Conservation (phyloP, 2,113 vertebrate species). For the Tenrec ecaudatus region DNA sequence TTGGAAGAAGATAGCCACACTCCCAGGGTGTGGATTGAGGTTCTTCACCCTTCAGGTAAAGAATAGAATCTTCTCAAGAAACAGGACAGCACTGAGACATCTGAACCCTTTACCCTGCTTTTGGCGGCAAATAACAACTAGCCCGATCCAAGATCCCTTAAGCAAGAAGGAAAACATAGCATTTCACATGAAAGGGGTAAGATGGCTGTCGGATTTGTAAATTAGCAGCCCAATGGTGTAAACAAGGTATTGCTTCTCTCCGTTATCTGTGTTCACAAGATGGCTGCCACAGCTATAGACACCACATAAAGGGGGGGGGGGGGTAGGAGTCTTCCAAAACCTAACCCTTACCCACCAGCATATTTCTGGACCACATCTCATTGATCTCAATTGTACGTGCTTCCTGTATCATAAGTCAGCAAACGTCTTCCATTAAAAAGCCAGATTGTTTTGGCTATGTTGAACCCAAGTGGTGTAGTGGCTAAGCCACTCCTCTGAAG, state of each 20-base stretch:
- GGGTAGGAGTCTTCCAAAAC: too few relatives aligned
- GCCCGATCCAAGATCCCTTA: background rate
- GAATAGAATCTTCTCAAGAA: background rate
- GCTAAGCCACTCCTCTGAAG: too few relatives aligned
- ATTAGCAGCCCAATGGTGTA: background rate
- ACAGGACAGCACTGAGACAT: background rate
- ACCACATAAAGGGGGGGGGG: too few relatives aligned
- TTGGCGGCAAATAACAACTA: background rate
- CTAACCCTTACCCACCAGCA: background rate
- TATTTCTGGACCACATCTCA: background rate
- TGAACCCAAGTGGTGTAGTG: too few relatives aligned
- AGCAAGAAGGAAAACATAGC: background rate
- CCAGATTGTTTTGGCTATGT: too few relatives aligned
- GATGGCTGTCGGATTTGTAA: background rate
- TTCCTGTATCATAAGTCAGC: background rate
- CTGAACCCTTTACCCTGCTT: background rate
- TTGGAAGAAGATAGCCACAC: background rate
- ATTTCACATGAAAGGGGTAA: background rate
- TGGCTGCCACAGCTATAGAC: background rate
- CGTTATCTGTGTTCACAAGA: background rate
- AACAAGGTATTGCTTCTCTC: background rate
- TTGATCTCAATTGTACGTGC: background rate
- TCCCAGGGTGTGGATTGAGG: background rate
- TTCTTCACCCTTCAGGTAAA: background rate
- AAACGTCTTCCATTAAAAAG: background rate